These are phyloP conservation scores for Sebastes hubbsi DNA, from an alignment of 2,797 vertebrate genomes.

Conservation along the genomic window DNA sequence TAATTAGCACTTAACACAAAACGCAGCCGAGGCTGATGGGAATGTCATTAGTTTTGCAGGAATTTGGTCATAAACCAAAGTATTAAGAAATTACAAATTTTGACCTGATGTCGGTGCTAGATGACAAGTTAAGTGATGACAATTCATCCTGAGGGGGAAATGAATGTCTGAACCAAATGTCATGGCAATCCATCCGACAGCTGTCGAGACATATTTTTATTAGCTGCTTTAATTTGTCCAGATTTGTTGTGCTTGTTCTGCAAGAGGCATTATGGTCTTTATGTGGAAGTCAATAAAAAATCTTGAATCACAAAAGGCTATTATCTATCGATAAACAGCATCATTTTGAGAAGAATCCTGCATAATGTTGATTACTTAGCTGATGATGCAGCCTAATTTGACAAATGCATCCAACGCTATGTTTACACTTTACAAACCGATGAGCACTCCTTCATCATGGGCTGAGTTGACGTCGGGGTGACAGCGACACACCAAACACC, in stretches of 20 bases:
- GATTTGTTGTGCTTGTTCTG: not conserved
- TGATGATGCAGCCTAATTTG: not conserved
- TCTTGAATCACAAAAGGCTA: not conserved
- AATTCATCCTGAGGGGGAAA: not conserved
- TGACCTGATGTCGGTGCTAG: not conserved
- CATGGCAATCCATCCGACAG: not conserved
- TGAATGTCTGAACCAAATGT: not conserved
- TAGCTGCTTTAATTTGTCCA: not conserved
- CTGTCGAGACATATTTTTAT: not conserved
- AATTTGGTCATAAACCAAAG: not conserved
- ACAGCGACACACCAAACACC: not conserved
- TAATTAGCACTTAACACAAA: not conserved
- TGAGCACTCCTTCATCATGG: not conserved
- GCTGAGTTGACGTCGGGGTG: not conserved
- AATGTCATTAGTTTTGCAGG: not conserved
- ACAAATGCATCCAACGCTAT: not conserved
- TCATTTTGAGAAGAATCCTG: not conserved
- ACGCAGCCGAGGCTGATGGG: not conserved
- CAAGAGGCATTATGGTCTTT: not conserved
- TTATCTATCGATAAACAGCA: not conserved
- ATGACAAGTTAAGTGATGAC: not conserved
- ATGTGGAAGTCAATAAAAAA: not conserved
- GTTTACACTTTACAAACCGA: not conserved
- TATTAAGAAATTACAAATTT: not conserved
- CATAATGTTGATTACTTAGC: not conserved